phyloP scores from a whole-genome alignment of 2,797 vertebrate species.

The Anisognathus igniventris region DNA sequence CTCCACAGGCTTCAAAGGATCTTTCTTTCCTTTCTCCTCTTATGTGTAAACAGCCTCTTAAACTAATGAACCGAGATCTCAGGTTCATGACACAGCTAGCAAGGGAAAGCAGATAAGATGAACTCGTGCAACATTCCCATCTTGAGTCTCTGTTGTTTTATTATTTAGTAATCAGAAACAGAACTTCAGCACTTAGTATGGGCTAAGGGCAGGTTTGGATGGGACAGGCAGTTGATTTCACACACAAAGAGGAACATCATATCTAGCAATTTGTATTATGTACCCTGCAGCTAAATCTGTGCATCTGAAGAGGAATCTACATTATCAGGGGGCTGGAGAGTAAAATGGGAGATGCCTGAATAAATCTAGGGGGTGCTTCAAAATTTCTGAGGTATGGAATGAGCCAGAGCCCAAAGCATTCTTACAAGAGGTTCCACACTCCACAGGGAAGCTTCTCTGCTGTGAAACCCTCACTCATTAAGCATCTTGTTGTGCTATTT shows the following conservation, averaged over 20 bases:
- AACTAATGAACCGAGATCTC: slow-evolving; percentile 1
- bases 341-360: not conserved
- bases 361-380: not conserved
- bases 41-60: not conserved
- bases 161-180: not conserved
- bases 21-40: not conserved
- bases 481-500: not conserved
- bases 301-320: not conserved
- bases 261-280: not conserved
- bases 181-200: not conserved
- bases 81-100: not conserved
- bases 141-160: not conserved
- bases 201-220: not conserved
- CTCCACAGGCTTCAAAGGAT: not conserved
- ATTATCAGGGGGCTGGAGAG: not conserved
- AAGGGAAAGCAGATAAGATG: not conserved
- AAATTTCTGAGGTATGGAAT: not conserved
- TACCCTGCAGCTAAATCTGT: not conserved
- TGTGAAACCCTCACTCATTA: not conserved
- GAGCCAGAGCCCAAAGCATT: not conserved
- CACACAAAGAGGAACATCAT: not conserved
- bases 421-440: not conserved
- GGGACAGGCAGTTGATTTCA: not conserved
- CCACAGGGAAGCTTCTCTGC: not conserved
- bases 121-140: not conserved